Percentiles rank a stretch among this genome's conserved stretches.
phyloP scores from a whole-genome alignment of 2,888 invertebrate genomes.

The Drosophila austrosaltans region DNA sequence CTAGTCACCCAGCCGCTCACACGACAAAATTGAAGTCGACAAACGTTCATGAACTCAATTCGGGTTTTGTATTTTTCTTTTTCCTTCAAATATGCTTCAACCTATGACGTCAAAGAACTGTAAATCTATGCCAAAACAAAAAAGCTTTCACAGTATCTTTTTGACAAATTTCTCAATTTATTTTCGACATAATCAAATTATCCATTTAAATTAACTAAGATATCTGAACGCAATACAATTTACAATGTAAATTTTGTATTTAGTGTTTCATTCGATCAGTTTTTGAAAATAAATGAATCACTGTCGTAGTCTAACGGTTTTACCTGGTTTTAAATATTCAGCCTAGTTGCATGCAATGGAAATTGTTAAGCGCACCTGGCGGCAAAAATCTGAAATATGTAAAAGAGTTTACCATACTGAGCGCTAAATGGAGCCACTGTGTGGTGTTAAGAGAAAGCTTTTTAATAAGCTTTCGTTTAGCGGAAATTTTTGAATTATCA shows the following conservation, averaged over 20 bases:
- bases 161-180: not conserved
- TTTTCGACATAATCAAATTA: too few species aligned
- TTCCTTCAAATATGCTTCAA: slow-evolving; percentile 63
- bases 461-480: not conserved
- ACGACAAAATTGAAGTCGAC: slow-evolving; percentile 78
- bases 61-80: slow-evolving; percentile 39
- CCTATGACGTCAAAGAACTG: slow-evolving; percentile 72
- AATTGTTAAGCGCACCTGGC: not conserved
- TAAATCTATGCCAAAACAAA: slow-evolving; percentile 47
- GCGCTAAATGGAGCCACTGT: slow-evolving; percentile 17
- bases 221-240: too few species aligned
- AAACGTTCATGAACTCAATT: slow-evolving; percentile 82
- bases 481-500: not conserved
- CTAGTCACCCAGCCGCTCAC: slow-evolving; percentile 51
- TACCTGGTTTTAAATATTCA: not conserved
- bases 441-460: too few species aligned
- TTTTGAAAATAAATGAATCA: not conserved
- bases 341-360: not conserved
- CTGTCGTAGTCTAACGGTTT: not conserved
- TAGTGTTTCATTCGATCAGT: too few species aligned
- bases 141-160: slow-evolving; percentile 25
- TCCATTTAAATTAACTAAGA: too few species aligned
- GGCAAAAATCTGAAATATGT: not conserved
- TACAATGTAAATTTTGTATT: not conserved
- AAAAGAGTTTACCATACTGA: not conserved